phyloP scores from a whole-genome alignment of 1,140 invertebrate species.

The Phenacoccus solenopsis region DNA sequence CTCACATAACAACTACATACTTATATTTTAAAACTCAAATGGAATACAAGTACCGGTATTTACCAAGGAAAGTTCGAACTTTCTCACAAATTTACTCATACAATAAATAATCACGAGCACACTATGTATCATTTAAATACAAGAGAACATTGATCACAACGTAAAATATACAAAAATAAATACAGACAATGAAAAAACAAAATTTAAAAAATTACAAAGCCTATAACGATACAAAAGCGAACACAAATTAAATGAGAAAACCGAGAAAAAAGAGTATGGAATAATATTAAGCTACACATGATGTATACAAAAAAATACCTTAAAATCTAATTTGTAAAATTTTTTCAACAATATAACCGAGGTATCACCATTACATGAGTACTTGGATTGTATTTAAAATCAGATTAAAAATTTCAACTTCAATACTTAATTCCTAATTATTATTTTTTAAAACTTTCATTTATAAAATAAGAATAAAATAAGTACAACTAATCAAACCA shows the following conservation, averaged over 20 bases:
- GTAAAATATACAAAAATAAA: not conserved
- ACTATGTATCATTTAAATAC: not conserved
- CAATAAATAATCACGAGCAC: not conserved
- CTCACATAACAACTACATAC: not conserved
- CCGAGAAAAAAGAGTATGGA: not conserved
- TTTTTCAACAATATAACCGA: too few relatives aligned
- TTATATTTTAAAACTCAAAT: not conserved
- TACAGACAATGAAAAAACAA: not conserved
- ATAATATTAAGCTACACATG: not conserved
- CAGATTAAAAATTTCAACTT: too few relatives aligned
- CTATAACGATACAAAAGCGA: not conserved
- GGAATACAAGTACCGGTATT: not conserved
- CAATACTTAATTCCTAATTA: too few relatives aligned
- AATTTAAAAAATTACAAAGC: not conserved
- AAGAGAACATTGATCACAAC: not conserved
- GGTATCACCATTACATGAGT: too few relatives aligned
- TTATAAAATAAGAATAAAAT: too few relatives aligned
- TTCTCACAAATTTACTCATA: not conserved
- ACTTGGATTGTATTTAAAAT: too few relatives aligned
- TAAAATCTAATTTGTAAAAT: not conserved
- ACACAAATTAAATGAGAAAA: not conserved
- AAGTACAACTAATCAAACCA: too few relatives aligned
- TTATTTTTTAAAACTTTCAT: too few relatives aligned
- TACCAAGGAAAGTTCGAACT: not conserved
- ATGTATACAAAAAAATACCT: not conserved